These are phyloP conservation scores for Micoletzkya japonica DNA, from an alignment of 2,888 invertebrate species.

Conservation along the genomic window DNA sequence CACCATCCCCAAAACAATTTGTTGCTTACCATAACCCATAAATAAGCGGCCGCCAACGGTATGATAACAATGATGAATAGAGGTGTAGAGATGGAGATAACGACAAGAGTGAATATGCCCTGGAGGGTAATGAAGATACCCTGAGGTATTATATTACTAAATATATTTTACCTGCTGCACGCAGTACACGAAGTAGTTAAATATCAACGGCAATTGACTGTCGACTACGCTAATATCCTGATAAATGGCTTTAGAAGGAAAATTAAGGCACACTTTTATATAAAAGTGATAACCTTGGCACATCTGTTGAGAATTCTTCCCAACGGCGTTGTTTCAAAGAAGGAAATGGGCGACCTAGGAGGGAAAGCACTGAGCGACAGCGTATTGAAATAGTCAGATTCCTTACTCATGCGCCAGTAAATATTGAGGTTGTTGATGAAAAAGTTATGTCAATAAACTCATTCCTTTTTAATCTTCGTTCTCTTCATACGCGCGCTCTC, in stretches of 20 bases:
- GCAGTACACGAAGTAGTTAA: constrained; percentile 54
- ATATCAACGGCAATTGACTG: constrained; percentile 49
- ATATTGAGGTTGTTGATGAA: too few relatives aligned
- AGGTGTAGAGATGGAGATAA: constrained; percentile 56
- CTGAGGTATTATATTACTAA: neutral
- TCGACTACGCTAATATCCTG: constrained; percentile 58
- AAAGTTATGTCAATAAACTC: too few relatives aligned
- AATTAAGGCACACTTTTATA: neutral
- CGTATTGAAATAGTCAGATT: too few relatives aligned
- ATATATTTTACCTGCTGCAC: constrained; percentile 39
- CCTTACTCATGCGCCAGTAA: too few relatives aligned
- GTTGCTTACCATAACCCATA: constrained; percentile 48
- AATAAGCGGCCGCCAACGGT: constrained; percentile 49
- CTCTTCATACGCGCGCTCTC: too few relatives aligned
- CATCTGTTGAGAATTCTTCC: constrained; percentile 66
- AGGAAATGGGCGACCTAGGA: constrained; percentile 63
- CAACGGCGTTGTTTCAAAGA: constrained; percentile 65
- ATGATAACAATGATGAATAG: constrained; percentile 52
- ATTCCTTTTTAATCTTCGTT: too few relatives aligned
- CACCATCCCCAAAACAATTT: too few relatives aligned
- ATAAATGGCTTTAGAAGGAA: too few relatives aligned
- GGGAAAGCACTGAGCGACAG: too few relatives aligned
- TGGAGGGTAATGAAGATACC: constrained; percentile 26
- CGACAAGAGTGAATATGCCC: constrained; percentile 48
- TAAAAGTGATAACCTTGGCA: constrained; percentile 57